Evolutionary conservation across 2,888 invertebrate species (phyloP), one percentile per base, ranked within the genome.

Genomic region (Andrena hattorfiana): DNA sequence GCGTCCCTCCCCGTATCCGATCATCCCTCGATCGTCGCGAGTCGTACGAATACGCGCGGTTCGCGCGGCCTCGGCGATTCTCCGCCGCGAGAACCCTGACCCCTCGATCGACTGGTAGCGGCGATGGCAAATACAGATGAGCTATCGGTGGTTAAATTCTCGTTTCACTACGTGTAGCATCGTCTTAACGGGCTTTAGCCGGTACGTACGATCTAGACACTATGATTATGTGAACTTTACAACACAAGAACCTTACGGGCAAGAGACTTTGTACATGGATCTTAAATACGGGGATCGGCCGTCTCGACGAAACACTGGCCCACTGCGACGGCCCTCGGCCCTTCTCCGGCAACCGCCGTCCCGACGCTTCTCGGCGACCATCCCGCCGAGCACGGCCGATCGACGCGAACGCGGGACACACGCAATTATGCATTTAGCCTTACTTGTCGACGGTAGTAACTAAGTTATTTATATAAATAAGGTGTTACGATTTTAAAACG

Each of bases 181-280:
- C 89, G 87, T 87, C 90, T 92, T 91, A 92, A 91, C 87, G 92
- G 92, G 91, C 92, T 91, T 92, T 93, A 92, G 91, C 91, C 91
- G 90, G 90, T 92, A 87, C 84, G 91, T 92, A 89, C 89, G 86
- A 85, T 84, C 88, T 94, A 93, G 92, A 92, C 90, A 91, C 93
- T 94, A 94, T 93, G 93, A 93, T 94, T 93, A 94, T 92, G 93
- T 93, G 92, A 93, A 93, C 92, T 94, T 94, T 94, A 94, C 94
- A 94, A 94, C 93, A 94, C 93, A 94, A 93, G 92, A 92, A 92
- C 88, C 92, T 93, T 93, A 93, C 89, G 90, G 81, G 92, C 90
- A 92, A 93, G 91, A 93, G 92, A 92, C 93, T 94, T 93, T 94
- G 93, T 94, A 94, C 94, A 94, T 90, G 93, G 92, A 93, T 93